Evolutionary conservation across 1,140 invertebrate species (phyloP), one percentile per base, ranked within the genome.

Genomic region (Musca domestica): DNA sequence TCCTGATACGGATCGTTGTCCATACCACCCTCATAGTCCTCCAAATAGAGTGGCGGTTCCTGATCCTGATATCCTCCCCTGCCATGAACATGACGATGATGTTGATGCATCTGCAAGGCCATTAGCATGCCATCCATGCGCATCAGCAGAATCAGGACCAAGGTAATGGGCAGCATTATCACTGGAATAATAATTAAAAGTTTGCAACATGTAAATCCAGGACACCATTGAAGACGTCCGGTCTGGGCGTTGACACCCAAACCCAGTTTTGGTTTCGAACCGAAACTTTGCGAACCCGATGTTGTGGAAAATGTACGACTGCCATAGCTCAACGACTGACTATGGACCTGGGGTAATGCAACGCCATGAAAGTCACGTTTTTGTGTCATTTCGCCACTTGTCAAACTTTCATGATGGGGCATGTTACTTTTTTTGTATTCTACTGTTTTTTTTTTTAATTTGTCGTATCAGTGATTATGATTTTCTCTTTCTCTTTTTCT

Each of bases 161-260:
- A 67, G 25, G 76, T 77, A 69, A 81, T 64, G 14, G 79, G 79
- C 72, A 81, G 70, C 76, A 81, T 74, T 17, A 79, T 71, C 61
- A 80, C 77, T 77, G 79, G 78, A 78, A 81, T 68, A 49, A 81
- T 66, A 58, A 81, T 69, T 17, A 81, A 70, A 52, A 81, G 46
- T 78, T 81, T 81, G 64, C 75, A 78, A 64, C 77, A 81, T 15
- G 75, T 79, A 68, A 77, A 65, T 30, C 77, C 78, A 5, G 79
- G 77, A 74, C 79, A 81, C 79, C 79, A 81, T 58, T 81, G 79
- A n/a, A 81, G 61, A 2, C 79, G 79, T 19, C 79, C 79, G 6
- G 76, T 81, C n/a, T 73, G 74, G 64, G 73, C 70, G 65, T 81
- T 81, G 9, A 81, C 74, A 9, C 79, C 78, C 23, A 81, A 64